Conservation (phyloP, 2,797 vertebrate species). For the Poecilia gillii region DNA sequence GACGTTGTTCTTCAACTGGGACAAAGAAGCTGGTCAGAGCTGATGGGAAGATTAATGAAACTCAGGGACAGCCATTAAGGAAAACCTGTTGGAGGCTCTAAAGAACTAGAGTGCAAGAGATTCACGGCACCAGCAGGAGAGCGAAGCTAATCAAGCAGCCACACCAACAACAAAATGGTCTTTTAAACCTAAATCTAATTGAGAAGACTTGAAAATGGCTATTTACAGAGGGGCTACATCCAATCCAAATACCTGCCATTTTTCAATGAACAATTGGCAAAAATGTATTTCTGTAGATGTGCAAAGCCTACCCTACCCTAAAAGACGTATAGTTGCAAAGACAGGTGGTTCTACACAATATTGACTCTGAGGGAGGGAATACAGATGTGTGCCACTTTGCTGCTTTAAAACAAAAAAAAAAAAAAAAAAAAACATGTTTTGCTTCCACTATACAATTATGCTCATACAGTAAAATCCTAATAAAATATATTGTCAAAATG, state of each 20-base stretch:
- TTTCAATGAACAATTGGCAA: not conserved
- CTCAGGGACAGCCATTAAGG: not conserved
- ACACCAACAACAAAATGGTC: not conserved
- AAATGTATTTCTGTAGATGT: not conserved
- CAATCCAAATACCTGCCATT: constrained; percentile 32
- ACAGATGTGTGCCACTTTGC: not conserved
- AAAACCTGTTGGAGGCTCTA: not conserved
- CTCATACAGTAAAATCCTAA: not conserved
- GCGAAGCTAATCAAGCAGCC: not conserved
- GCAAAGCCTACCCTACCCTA: not conserved
- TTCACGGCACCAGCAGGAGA: not conserved
- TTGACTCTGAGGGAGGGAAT: not conserved
- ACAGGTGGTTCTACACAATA: no score
- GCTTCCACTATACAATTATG: not conserved
- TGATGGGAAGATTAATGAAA: not conserved
- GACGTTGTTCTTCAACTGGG: not conserved
- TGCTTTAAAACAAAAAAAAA: not conserved
- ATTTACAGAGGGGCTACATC: not conserved
- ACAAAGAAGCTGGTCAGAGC: not conserved
- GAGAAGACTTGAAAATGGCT: not conserved
- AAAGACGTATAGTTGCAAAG: not conserved
- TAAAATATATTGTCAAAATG: not conserved
- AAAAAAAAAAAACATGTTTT: not conserved
- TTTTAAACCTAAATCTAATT: not conserved
- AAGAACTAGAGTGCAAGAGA: not conserved